Percentiles rank a stretch among this genome's conserved stretches.
These are phyloP conservation scores for Enteromius unitaeniatus DNA, from an alignment of 2,797 vertebrate species.

Conservation along the genomic window DNA sequence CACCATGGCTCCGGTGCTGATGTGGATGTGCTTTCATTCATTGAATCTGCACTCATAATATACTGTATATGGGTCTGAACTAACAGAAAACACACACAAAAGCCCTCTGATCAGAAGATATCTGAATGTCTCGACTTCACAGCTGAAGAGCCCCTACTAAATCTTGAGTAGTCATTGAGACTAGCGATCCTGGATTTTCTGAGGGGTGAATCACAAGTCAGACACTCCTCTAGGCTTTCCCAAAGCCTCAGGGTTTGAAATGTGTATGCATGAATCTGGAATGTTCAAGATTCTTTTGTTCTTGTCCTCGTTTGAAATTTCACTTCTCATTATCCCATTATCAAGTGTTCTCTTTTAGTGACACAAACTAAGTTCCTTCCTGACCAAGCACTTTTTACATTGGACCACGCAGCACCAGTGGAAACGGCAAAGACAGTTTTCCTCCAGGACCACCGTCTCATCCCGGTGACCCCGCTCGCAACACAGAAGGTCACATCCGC, in stretches of 20 bases:
- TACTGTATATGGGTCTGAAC: slow-evolving; percentile 4
- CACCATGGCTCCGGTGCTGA: background rate
- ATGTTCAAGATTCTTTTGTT: slow-evolving; percentile 23
- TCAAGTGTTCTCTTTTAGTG: slow-evolving; percentile 72
- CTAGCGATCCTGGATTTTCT: background rate
- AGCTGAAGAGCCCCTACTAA: slow-evolving; percentile 5
- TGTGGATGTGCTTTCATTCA: background rate
- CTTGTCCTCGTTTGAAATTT: background rate
- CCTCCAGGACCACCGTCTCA: slow-evolving; percentile 91
- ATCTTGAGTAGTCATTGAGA: slow-evolving; percentile 4
- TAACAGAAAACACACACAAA: slow-evolving; percentile 15
- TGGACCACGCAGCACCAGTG: slow-evolving; percentile 99
- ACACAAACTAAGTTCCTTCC: slow-evolving; percentile 93
- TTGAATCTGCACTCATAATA: slow-evolving; percentile 1
- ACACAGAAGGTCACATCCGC: slow-evolving; percentile 95
- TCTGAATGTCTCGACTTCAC: slow-evolving; percentile 23
- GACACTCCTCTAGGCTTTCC: slow-evolving; percentile 18
- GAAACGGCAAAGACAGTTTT: slow-evolving; percentile 97
- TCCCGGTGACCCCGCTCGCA: slow-evolving; percentile 91
- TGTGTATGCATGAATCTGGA: slow-evolving; percentile 26
- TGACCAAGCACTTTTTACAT: slow-evolving; percentile 94
- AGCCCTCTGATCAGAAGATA: slow-evolving; percentile 6
- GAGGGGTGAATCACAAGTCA: slow-evolving; percentile 17
- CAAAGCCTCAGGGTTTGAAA: slow-evolving; percentile 35
- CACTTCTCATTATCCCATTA: background rate